Conservation (phyloP, 2,797 vertebrate genomes). For the Girardinus metallicus region DNA sequence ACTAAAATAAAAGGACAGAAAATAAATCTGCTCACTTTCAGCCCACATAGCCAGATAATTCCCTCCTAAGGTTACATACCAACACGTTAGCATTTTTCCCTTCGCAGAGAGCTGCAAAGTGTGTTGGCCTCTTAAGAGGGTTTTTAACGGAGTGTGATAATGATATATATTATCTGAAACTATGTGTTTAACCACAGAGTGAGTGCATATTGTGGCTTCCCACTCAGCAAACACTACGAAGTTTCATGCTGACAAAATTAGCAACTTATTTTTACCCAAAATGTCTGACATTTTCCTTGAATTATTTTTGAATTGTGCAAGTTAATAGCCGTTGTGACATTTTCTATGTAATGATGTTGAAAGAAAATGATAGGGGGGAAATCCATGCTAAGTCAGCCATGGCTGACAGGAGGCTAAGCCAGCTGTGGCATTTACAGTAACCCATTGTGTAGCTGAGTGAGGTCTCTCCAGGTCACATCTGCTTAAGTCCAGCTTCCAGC, state of each 20-base stretch:
- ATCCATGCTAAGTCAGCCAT: not conserved
- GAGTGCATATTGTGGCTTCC: conserved; percentile 5
- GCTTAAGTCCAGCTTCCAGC: not conserved
- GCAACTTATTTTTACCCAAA: conserved; percentile 6
- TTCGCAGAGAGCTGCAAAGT: conserved; percentile 6
- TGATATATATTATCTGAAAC: conserved; percentile 31
- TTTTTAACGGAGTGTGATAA: conserved; percentile 25
- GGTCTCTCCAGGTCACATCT: conserved; percentile 33
- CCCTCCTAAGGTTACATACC: not conserved
- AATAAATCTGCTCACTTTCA: not conserved
- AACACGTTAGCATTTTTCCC: conserved; percentile 2
- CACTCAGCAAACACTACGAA: not conserved
- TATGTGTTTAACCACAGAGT: conserved; percentile 35
- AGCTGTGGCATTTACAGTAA: conserved; percentile 15
- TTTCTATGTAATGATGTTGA: conserved; percentile 6
- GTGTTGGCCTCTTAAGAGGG: not conserved
- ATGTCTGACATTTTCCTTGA: not conserved
- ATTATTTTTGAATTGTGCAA: not conserved
- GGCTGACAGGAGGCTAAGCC: conserved; percentile 3
- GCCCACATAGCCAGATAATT: not conserved
- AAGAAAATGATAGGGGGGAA: not conserved
- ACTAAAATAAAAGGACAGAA: not conserved
- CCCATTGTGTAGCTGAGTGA: conserved; percentile 1
- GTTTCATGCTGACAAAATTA: conserved; percentile 17
- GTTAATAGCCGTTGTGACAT: not conserved